These are phyloP conservation scores for Montipora sp. DNA, from an alignment of 64 coral and sea anemone species.

Conservation along the genomic window DNA sequence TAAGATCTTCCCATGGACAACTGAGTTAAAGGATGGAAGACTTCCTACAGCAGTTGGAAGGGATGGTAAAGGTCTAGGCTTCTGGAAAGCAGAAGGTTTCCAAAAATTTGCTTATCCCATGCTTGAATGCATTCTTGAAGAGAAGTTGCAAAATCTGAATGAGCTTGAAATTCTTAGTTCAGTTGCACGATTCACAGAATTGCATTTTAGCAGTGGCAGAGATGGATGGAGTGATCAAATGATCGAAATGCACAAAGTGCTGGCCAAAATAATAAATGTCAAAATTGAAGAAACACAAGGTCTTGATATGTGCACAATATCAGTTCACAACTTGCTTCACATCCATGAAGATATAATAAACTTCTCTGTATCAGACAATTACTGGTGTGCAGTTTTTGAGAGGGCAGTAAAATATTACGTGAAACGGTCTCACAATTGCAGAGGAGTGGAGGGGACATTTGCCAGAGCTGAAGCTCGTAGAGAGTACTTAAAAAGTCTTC, in stretches of 20 bases:
- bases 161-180: conserved; percentile 55
- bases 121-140: conserved; percentile 38
- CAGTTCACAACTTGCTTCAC: conserved; percentile 42
- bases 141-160: neutral
- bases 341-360: conserved; percentile 43
- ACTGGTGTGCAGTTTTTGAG: conserved; percentile 19
- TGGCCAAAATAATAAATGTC: conserved; percentile 28
- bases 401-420: conserved; percentile 4
- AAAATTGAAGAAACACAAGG: conserved; percentile 21
- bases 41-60: conserved; percentile 33
- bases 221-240: conserved; percentile 24
- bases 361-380: conserved; percentile 12
- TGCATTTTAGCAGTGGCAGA: conserved; percentile 35
- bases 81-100: conserved; percentile 69
- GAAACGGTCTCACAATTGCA: conserved; percentile 4
- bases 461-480: neutral
- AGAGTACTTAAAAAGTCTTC: no score
- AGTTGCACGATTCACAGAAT: conserved; percentile 37
- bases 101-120: conserved; percentile 70
- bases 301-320: conserved; percentile 30
- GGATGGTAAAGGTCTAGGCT: conserved; percentile 66
- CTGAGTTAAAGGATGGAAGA: conserved; percentile 53
- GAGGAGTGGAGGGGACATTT: conserved; percentile 28
- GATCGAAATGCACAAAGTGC: conserved; percentile 1
- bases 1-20: conserved; percentile 43